phyloP scores from a whole-genome alignment of 2,113 vertebrate genomes.

The Zosterops pallidus region DNA sequence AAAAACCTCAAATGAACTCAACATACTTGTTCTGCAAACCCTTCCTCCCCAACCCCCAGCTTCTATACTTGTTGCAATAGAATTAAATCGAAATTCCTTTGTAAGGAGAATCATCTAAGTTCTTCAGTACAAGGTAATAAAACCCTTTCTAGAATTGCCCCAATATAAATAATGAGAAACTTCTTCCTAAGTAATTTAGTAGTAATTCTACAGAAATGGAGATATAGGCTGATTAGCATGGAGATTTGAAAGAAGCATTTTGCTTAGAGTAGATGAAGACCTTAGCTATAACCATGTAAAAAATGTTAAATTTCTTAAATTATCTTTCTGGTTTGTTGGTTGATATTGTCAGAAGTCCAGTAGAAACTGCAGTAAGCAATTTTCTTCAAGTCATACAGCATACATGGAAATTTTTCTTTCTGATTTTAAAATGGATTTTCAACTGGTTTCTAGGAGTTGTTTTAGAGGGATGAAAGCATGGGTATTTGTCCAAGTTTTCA shows the following conservation, averaged over 20 bases:
- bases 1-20: not conserved
- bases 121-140: not conserved
- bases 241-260: not conserved
- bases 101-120: not conserved
- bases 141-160: not conserved
- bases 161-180: not conserved
- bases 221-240: not conserved
- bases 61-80: not conserved
- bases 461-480: not conserved
- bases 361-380: not conserved
- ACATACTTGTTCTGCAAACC: not conserved
- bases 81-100: not conserved
- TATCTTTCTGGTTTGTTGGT: not conserved
- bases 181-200: not conserved
- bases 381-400: not conserved
- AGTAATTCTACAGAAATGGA: not conserved
- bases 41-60: accelerated
- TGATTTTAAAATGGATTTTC: not conserved
- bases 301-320: not conserved
- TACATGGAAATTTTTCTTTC: not conserved
- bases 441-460: not conserved
- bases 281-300: not conserved
- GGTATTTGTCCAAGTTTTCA: not conserved
- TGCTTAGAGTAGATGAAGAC: not conserved
- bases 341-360: not conserved